Base-by-base conservation (phyloP, 2,888 invertebrate genomes). In the Spilosoma lubricipeda region DNA sequence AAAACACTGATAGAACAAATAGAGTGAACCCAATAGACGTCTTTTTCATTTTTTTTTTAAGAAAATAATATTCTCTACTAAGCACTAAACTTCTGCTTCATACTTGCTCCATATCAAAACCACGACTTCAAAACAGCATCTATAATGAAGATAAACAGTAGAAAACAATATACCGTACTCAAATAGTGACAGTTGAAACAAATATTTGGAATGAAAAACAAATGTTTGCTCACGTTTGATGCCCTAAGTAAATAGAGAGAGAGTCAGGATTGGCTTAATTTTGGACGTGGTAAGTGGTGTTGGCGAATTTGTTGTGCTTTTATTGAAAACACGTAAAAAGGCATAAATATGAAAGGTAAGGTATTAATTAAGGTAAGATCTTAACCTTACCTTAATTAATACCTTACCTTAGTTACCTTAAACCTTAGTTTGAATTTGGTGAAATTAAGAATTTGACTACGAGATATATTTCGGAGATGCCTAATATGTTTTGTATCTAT, bases 191-290 rank as follows among this genome's bases (percentile, higher is more conserved):
- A 81, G 79, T 83, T 66, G 71, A 81, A 72, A 80, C 86, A 88
- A 89, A 89, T 85, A 88, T 86, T 87, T 86, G 86, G 76, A 81
- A 86, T 87, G 80, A 81, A 87, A 87, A 83, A 82, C 87, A 87
- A 88, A 87, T 83, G 82, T 86, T 86, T 87, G 83, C 56, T 67
- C 64, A 70, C 82, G 83, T 86, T 89, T 87, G 85, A 87, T 86
- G 85, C 85, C 82, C 86, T 88, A 80, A 81, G 79, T 76, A 86
- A 86, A 82, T 77, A 84, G 15, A 59, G 65, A 70, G 52, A 52
- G 23, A 68, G 80, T 67, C 79, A 78, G 77, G 74, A 79, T 85
- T 82, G 78, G 73, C 76, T 78, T 79, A 81, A 82, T 77, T 79
- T 83, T 80, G 72, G 75, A 45, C 77, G 33, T 70, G 27, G 45